These are phyloP conservation scores for Spodoptera picta DNA, from an alignment of 2,888 invertebrate species.

Conservation along the genomic window DNA sequence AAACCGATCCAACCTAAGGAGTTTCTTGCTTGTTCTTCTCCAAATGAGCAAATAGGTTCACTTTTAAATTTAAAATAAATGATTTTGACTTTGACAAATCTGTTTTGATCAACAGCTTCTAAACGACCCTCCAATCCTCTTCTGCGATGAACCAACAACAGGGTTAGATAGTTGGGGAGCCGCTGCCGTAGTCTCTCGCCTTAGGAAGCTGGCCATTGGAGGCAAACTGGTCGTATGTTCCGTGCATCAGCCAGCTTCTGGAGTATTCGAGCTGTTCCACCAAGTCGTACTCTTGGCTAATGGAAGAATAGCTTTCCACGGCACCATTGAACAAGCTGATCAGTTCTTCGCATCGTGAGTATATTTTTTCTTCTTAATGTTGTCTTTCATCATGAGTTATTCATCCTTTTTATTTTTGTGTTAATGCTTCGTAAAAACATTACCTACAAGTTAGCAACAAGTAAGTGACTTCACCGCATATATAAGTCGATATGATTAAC, in stretches of 20 bases:
- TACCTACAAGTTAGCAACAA: too few relatives aligned
- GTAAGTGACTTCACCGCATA: too few relatives aligned
- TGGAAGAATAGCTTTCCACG: slow-evolving; percentile 94
- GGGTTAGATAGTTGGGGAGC: slow-evolving; percentile 97
- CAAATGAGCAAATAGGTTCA: too few relatives aligned
- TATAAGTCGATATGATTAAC: too few relatives aligned
- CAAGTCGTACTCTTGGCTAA: slow-evolving; percentile 93
- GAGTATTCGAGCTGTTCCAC: slow-evolving; percentile 94
- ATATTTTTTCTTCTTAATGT: slow-evolving; percentile 15
- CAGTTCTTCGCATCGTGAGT: slow-evolving; percentile 91
- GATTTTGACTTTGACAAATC: too few relatives aligned
- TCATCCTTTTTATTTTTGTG: too few relatives aligned
- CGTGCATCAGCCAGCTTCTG: slow-evolving; percentile 97
- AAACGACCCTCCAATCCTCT: slow-evolving; percentile 95
- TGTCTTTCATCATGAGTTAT: too few relatives aligned
- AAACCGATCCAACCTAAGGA: too few relatives aligned
- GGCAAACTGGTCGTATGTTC: slow-evolving; percentile 95
- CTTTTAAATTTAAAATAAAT: too few relatives aligned
- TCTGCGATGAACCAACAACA: slow-evolving; percentile 98
- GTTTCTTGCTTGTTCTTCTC: too few relatives aligned
- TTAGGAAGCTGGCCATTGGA: slow-evolving; percentile 89
- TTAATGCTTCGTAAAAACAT: too few relatives aligned
- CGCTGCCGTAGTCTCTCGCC: slow-evolving; percentile 92
- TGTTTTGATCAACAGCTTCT: slow-evolving; percentile 89
- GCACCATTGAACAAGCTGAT: slow-evolving; percentile 91